These are phyloP conservation scores for Pomacea maculata DNA, from an alignment of 1,140 invertebrate genomes.

Conservation along the genomic window DNA sequence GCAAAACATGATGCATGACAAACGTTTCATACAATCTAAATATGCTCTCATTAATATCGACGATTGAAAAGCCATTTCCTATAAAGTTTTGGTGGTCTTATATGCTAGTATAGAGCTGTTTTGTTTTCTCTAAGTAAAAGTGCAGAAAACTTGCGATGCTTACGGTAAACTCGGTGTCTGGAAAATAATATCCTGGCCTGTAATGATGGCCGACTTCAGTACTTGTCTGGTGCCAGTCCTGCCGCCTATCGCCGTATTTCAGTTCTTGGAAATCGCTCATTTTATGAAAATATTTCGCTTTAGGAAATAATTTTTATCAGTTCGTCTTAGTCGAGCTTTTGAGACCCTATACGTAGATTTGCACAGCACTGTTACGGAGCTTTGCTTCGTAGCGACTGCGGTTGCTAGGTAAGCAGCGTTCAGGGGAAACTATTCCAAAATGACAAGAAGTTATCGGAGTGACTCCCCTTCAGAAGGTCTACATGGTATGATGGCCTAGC, in stretches of 20 bases:
- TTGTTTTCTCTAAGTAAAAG: neutral
- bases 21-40: too few species aligned
- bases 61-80: too few species aligned
- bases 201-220: conserved; percentile 64
- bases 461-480: too few species aligned
- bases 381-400: neutral
- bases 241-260: conserved; percentile 43
- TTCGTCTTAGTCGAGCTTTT: neutral
- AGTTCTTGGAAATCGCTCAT: conserved; percentile 43
- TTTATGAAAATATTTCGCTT: neutral
- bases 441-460: too few species aligned
- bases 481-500: too few species aligned
- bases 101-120: neutral
- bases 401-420: conserved; percentile 17
- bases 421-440: conserved; percentile 1
- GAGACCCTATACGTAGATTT: neutral
- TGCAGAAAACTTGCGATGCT: neutral
- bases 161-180: conserved; percentile 63
- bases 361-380: neutral
- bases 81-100: too few species aligned
- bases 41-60: too few species aligned
- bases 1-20: too few species aligned
- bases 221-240: conserved; percentile 62
- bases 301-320: neutral
- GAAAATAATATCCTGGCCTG: conserved; percentile 65